phyloP scores from a whole-genome alignment of 64 coral and sea anemone species.

The Actinia tenebrosa region DNA sequence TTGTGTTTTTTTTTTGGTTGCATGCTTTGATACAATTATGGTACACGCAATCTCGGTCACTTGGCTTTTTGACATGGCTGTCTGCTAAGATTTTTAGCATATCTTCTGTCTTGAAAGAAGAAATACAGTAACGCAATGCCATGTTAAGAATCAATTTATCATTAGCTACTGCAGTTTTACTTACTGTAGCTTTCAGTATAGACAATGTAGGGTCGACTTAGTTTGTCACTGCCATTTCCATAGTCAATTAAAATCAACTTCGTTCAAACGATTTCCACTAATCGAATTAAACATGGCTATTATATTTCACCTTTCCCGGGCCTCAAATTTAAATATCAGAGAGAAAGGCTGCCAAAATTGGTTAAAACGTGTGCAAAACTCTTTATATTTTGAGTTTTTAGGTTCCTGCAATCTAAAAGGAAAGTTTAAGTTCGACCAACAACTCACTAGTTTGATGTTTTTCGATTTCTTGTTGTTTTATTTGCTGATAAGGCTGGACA shows the following conservation, averaged over 20 bases:
- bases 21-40: background rate
- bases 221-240: background rate
- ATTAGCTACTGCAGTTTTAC: background rate
- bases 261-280: background rate
- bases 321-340: background rate
- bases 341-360: background rate
- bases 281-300: constrained; percentile 21
- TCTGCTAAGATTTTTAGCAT: background rate
- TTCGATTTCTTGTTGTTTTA: background rate
- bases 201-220: background rate
- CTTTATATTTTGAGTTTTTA: background rate
- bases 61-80: background rate
- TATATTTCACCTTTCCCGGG: background rate
- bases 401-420: no score
- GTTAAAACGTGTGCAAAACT: background rate
- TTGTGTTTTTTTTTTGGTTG: background rate
- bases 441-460: no score
- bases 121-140: constrained; percentile 5
- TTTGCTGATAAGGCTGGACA: background rate
- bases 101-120: background rate
- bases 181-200: background rate
- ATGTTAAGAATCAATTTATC: background rate
- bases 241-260: background rate
- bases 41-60: background rate
- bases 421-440: no score